Evolutionary conservation across 2,888 invertebrate species (phyloP).

Genomic region (Trileptium ribeirensis): DNA sequence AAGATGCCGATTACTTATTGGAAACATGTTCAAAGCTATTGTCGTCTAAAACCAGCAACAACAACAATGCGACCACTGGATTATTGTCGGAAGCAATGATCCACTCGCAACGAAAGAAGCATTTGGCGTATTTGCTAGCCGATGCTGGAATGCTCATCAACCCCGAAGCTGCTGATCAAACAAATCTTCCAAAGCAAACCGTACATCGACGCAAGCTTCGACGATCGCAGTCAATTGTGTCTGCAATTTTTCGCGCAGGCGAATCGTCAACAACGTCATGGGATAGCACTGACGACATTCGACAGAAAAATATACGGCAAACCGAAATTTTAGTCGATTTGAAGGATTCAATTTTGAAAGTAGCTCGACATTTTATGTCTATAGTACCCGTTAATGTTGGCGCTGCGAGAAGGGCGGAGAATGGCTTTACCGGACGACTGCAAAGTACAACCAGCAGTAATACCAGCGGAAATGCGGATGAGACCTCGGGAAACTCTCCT

Average conservation of each 20-base stretch:
- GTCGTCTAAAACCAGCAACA: constrained; percentile 67
- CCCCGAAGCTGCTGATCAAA: constrained; percentile 72
- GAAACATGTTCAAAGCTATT: constrained; percentile 65
- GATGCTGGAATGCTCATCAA: constrained; percentile 88
- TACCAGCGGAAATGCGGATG: not conserved
- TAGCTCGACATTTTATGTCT: constrained; percentile 86
- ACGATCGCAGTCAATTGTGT: constrained; percentile 79
- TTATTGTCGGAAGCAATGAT: constrained; percentile 61
- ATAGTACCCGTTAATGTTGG: constrained; percentile 66
- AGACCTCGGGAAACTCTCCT: not conserved
- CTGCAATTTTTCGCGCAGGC: constrained; percentile 62
- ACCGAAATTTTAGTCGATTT: constrained; percentile 97
- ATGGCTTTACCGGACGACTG: no score
- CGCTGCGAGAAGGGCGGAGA: no score
- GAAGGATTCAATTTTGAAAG: constrained; percentile 85
- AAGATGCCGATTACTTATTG: constrained; percentile 79
- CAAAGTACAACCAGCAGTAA: not conserved
- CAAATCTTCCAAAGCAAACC: constrained; percentile 76
- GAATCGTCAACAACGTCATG: not conserved
- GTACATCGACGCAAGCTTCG: constrained; percentile 72
- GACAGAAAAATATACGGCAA: constrained; percentile 92
- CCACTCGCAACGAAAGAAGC: constrained; percentile 77
- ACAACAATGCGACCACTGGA: no score
- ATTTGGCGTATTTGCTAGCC: constrained; percentile 90
- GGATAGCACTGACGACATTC: constrained; percentile 59